Evolutionary conservation across 2,797 vertebrate genomes (phyloP), one percentile per base, ranked within the genome.

Genomic region (Manis pentadactyla): DNA sequence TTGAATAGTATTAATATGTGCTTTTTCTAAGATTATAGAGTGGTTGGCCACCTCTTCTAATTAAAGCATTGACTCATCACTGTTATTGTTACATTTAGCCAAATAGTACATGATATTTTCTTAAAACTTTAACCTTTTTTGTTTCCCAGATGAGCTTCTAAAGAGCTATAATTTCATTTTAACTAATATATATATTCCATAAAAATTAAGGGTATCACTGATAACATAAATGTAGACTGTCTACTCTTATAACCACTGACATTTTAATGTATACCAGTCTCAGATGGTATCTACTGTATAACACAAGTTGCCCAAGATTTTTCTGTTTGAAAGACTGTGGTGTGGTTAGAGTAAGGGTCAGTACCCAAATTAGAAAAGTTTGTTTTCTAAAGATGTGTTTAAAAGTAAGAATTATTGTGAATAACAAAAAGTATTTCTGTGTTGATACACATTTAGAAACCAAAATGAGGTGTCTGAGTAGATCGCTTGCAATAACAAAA

Each of bases 21-120:
- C 63, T 73, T 93, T 93, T 87, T 93, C 73, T 93, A 57, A 90
- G 90, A 93, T 63, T 83, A 34, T 27, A 59, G 66, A 89, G 86
- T 95, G 23, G 13, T 78, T 94, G 95, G 19, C 73, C 42, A 63
- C 12, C 4, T 51, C 55, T 91, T 96, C 19, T 81, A 91, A 93
- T 63, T 87, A 83, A 83, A 85, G 2, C n/a, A 66, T 83, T 59
- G 19, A 84, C 17, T 82, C 42, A 31, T 75, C 37, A 64, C 53
- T 78, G 3, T 37, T 95, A 14, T 55, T 61, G 42, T 53, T 95
- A 85, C 15, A 86, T 87, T 74, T 84, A 83, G 27, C 51, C 61
- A 90, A 78, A 77, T 86, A 90, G 61, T 53, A 0, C 63, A 63
- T 93, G 77, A 25, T 31, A 64, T 66, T 61, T 31, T 39, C 78